Percentiles rank a stretch among this genome's conserved stretches.
Evolutionary conservation across 2,888 invertebrate genomes (phyloP).

Genomic region (Dryococelus australis): DNA sequence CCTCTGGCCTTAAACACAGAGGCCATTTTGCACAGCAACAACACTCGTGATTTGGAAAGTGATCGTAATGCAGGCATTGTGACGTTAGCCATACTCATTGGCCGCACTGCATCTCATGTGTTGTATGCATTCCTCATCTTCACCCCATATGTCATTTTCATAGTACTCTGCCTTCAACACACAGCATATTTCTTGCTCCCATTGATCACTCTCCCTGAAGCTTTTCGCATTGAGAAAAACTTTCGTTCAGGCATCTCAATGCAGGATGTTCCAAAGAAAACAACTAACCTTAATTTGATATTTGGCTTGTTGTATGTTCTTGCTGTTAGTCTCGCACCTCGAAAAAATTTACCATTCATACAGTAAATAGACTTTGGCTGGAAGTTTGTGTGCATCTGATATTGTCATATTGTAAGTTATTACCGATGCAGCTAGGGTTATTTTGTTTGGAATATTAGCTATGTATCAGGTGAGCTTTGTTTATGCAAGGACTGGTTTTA

Average conservation of each 20-base stretch:
- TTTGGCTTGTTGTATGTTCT: conserved; percentile 90
- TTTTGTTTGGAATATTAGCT: neutral
- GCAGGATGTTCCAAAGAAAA: conserved; percentile 83
- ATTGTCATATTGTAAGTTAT: neutral
- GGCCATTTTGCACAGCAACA: conserved; percentile 94
- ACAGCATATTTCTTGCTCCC: conserved; percentile 91
- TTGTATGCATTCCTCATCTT: conserved; percentile 90
- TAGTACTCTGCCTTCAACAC: conserved; percentile 83
- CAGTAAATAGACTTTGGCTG: conserved; percentile 32
- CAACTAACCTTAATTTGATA: conserved; percentile 89
- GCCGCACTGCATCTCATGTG: conserved; percentile 89
- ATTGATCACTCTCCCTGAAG: conserved; percentile 83
- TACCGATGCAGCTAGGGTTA: neutral
- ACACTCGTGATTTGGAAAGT: conserved; percentile 88
- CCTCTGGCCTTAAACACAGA: conserved; percentile 94
- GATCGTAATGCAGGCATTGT: conserved; percentile 92
- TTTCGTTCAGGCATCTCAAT: conserved; percentile 82
- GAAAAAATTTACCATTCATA: conserved; percentile 42
- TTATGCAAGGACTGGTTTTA: neutral
- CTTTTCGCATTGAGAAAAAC: conserved; percentile 89
- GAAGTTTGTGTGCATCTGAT: neutral
- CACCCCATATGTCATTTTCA: conserved; percentile 88
- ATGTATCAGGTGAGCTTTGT: neutral
- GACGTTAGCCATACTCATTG: conserved; percentile 92
- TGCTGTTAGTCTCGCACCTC: conserved; percentile 67